These are phyloP conservation scores for Taphrorychus bicolor DNA, from an alignment of 2,888 invertebrate genomes.

Conservation along the genomic window DNA sequence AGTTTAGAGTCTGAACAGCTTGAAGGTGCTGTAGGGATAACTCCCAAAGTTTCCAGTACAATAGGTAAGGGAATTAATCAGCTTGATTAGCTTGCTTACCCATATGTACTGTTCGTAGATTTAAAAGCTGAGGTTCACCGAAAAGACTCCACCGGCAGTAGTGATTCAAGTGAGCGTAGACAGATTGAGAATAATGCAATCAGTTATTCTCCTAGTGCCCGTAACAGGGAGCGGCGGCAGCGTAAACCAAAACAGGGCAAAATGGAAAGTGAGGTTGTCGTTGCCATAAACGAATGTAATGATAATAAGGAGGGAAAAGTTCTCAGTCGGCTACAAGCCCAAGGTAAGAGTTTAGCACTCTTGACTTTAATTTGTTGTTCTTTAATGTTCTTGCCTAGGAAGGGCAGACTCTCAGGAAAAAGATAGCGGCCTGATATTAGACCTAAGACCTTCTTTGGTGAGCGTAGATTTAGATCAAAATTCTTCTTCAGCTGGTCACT, in stretches of 20 bases:
- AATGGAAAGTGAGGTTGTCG: constrained; percentile 50
- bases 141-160: constrained; percentile 89
- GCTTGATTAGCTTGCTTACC: no score
- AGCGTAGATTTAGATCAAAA: constrained; percentile 57
- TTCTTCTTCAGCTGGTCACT: constrained; percentile 44
- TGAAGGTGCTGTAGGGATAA: constrained; percentile 46
- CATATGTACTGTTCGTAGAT: constrained; percentile 70
- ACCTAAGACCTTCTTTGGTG: constrained; percentile 58
- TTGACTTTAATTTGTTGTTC: no score
- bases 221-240: constrained; percentile 36
- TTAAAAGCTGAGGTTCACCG: constrained; percentile 93
- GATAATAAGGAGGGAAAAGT: constrained; percentile 46
- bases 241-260: constrained; percentile 48
- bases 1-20: constrained; percentile 58
- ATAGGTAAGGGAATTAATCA: constrained; percentile 50
- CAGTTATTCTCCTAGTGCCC: not conserved
- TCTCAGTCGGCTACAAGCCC: constrained; percentile 63
- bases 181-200: constrained; percentile 54
- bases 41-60: constrained; percentile 53
- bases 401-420: constrained; percentile 62
- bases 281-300: constrained; percentile 54
- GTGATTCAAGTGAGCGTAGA: constrained; percentile 72
- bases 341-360: constrained; percentile 50
- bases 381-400: not conserved
- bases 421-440: constrained; percentile 61